These are phyloP conservation scores for Gallinago jamesoni DNA, from an alignment of 2,113 vertebrate genomes.

Conservation along the genomic window DNA sequence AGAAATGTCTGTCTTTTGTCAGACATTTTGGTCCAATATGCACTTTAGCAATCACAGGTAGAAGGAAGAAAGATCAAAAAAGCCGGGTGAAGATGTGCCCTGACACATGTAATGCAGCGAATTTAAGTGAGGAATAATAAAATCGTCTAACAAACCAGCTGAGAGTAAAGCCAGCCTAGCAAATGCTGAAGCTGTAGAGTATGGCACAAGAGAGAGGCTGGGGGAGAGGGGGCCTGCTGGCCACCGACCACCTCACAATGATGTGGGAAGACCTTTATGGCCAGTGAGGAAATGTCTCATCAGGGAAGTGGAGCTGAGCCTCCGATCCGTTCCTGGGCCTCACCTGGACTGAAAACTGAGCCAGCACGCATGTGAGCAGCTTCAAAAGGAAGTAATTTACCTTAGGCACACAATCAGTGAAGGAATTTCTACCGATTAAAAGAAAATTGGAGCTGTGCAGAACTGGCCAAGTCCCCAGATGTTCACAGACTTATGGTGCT, in stretches of 20 bases:
- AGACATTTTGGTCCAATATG: neutral
- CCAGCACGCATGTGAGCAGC: neutral
- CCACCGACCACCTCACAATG: accelerated
- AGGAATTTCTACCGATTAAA: conserved; percentile 50
- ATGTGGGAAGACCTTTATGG: neutral
- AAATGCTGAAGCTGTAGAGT: neutral
- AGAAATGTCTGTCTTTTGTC: neutral
- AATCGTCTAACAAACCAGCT: neutral
- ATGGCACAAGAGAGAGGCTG: neutral
- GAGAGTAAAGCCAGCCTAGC: neutral
- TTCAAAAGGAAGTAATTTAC: conserved; percentile 58
- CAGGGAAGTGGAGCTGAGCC: neutral
- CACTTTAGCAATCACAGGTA: neutral
- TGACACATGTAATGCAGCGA: neutral
- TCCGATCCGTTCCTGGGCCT: neutral
- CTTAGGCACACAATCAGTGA: conserved; percentile 43
- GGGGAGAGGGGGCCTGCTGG: neutral
- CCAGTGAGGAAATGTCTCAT: neutral
- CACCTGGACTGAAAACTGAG: neutral
- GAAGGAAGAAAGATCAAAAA: neutral
- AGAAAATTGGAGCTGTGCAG: neutral
- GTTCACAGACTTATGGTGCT: conserved; percentile 8
- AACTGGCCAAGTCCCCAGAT: conserved; percentile 53
- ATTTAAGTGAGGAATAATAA: neutral
- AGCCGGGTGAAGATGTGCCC: neutral